phyloP scores from a whole-genome alignment of 2,888 invertebrate genomes.

The Liposcelis brunnea region DNA sequence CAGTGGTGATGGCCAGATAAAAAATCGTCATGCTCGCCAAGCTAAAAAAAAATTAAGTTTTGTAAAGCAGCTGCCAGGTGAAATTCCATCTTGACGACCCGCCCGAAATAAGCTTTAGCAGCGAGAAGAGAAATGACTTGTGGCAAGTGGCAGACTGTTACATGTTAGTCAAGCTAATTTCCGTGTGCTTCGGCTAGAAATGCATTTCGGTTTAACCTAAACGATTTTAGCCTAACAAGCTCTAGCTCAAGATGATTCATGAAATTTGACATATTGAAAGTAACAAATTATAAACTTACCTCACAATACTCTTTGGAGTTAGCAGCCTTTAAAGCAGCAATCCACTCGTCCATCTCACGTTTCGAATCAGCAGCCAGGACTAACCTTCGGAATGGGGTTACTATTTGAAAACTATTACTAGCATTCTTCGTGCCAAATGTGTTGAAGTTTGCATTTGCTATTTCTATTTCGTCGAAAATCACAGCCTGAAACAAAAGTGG shows the following conservation, averaged over 20 bases:
- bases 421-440: slow-evolving; percentile 78
- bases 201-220: no score
- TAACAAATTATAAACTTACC: slow-evolving; percentile 23
- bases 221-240: no score
- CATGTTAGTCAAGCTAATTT: no score
- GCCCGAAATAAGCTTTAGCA: no score
- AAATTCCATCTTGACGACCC: no score
- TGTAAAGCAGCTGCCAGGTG: no score
- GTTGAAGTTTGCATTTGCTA: slow-evolving; percentile 68
- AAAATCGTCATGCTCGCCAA: slow-evolving; percentile 41
- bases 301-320: slow-evolving; percentile 33
- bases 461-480: slow-evolving; percentile 75
- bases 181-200: no score
- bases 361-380: slow-evolving; percentile 64
- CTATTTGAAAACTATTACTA: slow-evolving; percentile 75
- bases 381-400: slow-evolving; percentile 59
- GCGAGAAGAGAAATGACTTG: no score
- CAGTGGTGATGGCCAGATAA: slow-evolving; percentile 56
- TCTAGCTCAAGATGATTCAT: background rate
- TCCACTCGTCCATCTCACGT: slow-evolving; percentile 86
- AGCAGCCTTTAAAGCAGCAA: slow-evolving; percentile 62
- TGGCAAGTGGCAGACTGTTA: no score
- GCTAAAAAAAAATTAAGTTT: slow-evolving; percentile 14
- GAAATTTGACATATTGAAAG: no score
- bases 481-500: slow-evolving; percentile 50